Evolutionary conservation across 2,888 invertebrate species (phyloP), one percentile per base, ranked within the genome.

Genomic region (Platycheirus albimanus): DNA sequence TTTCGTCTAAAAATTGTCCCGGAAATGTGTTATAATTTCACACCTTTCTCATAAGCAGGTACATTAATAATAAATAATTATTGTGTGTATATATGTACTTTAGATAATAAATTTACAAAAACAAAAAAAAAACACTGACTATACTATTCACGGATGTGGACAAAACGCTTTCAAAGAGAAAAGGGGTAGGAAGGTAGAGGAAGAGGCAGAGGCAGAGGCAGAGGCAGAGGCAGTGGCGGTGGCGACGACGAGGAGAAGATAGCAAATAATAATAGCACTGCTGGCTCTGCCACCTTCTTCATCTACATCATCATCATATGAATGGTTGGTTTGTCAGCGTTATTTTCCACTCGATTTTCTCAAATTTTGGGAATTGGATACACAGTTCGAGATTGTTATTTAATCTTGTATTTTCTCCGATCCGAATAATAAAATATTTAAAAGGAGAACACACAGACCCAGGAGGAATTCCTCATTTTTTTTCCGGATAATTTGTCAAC

Each of bases 111-210:
- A 24, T 58, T 43, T 47, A 8, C n/a, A n/a, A n/a, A n/a, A n/a
- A n/a, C 3, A 43, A 58, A 41, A 56, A 41, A 45, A 61, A 61
- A 33, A 19, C 38, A 61, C 17, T n/a, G n/a, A n/a, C n/a, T n/a
- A 71, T 71, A 69, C 77, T 49, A 72, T 77, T 77, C 77, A 63
- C 77, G 67, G 66, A 81, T 77, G 77, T 81, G 71, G 67, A 63
- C 67, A 67, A 71, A 66, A 77, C 41, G 51, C 45, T 41, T 10
- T 17, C 76, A 66, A 77, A 66, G 64, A 76, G 71, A 58, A 76
- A n/a, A 69, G 70, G 63, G 54, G 61, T 49, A n/a, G n/a, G 30
- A 61, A 33, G 47, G 54, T 7, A 43, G 45, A 30, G 24, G 19
- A 8, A 11, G 17, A n/a, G n/a, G n/a, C n/a, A n/a, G n/a, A n/a